Evolutionary conservation across 2,113 vertebrate species (phyloP).

Genomic region (Bubo bubo): DNA sequence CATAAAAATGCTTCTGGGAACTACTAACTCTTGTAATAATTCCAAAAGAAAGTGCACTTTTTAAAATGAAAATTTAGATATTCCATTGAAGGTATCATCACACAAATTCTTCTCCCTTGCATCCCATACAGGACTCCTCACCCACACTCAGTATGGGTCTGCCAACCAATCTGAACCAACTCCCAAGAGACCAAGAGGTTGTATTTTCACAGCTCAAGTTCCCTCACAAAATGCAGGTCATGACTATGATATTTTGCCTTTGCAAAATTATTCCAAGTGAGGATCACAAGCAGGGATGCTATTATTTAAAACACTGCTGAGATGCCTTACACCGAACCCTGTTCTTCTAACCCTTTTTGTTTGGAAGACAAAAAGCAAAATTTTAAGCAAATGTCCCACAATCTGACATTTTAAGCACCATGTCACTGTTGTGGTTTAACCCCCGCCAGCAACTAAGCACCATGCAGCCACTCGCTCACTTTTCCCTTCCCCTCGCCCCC

Average conservation of each 20-base stretch:
- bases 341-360: neutral
- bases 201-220: neutral
- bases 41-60: neutral
- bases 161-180: neutral
- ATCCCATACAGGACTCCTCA: neutral
- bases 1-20: neutral
- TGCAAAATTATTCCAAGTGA: neutral
- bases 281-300: neutral
- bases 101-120: neutral
- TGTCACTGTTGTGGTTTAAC: neutral
- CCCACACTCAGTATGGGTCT: neutral
- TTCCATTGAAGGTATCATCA: neutral
- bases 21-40: neutral
- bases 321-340: neutral
- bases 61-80: neutral
- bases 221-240: neutral
- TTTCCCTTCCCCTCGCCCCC: no score
- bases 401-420: neutral
- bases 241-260: neutral
- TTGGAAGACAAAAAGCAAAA: neutral
- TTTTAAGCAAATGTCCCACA: neutral
- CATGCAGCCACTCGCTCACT: no score
- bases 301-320: neutral
- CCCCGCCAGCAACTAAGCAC: no score
- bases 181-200: neutral